Base-by-base conservation (phyloP, 2,113 vertebrate species). In the Poeciliopsis turrubarensis region DNA sequence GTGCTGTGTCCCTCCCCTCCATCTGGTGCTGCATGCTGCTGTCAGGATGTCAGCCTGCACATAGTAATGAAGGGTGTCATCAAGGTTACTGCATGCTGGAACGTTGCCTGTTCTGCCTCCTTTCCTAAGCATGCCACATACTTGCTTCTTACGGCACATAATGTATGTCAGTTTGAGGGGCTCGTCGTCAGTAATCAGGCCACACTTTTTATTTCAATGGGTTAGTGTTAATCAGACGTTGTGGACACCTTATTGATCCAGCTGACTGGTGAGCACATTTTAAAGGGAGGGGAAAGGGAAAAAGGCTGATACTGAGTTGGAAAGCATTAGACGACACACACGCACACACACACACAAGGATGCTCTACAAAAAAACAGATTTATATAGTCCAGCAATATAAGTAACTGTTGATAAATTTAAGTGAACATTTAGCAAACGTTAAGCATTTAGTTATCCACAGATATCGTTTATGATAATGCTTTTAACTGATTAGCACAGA, bases 21-120 rank as follows among this genome's bases (percentile, higher is more conserved):
- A 95, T 95, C 94, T 95, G 94, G 89, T 94, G 88, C 87, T 30
- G 79, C 90, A 88, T 83, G 87, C 83, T 80, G 88, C 92, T 91
- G 92, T 93, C 92, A 93, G 91, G 89, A 90, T 89, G 90, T 94
- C 93, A 92, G 88, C 87, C 87, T 80, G 88, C 89, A 91, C 86
- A 89, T 83, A 83, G 89, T 93, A 94, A 94, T 95, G 93, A 94
- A 93, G 91, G 93, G 88, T 93, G 93, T 94, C 93, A 92, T 94
- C 91, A 93, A 95, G 92, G 93, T 94, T 94, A 93, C 90, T 83
- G 89, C 81, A 82, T 86, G 81, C 84, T 92, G 91, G 89, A 94
- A 73, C 67, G 82, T 31, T 87, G 90, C 91, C 91, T 82, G 75
- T 78, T 87, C 65, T 73, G 65, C 51, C 41, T 73, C 63, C 72